Evolutionary conservation across 2,797 vertebrate species (phyloP).

Genomic region (Galaxias olidus): DNA sequence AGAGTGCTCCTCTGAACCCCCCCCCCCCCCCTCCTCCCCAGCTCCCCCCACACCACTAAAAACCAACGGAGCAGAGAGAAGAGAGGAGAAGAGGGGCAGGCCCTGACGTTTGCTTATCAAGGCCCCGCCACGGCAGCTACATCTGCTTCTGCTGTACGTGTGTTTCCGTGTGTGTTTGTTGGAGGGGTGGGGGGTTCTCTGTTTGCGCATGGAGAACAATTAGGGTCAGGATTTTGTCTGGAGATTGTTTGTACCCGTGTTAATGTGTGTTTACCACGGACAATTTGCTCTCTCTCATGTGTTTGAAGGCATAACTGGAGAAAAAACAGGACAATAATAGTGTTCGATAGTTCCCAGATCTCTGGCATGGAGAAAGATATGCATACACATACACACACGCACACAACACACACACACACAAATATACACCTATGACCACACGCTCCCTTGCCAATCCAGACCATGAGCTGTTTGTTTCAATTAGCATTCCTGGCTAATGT

Average conservation of each 20-base stretch:
- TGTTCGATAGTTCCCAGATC: slow-evolving; percentile 63
- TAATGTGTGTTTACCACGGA: slow-evolving; percentile 53
- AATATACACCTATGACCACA: slow-evolving; percentile 52
- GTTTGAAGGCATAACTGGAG: slow-evolving; percentile 55
- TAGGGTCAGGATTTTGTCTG: slow-evolving; percentile 1
- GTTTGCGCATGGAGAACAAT: slow-evolving; percentile 25
- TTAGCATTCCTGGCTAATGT: slow-evolving; percentile 74
- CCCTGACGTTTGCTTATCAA: too few relatives aligned
- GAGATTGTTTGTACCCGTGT: slow-evolving; percentile 42
- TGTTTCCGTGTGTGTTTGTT: slow-evolving; percentile 36
- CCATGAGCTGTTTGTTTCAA: slow-evolving; percentile 70
- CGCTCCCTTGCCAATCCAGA: slow-evolving; percentile 51
- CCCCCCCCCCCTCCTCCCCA: not conserved
- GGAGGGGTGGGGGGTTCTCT: slow-evolving; percentile 8
- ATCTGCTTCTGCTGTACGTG: not conserved
- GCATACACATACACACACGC: slow-evolving; percentile 22
- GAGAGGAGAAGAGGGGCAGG: not conserved
- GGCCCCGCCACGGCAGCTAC: not conserved
- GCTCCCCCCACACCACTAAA: not conserved
- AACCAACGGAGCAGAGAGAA: slow-evolving; percentile 6
- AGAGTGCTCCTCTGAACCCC: not conserved
- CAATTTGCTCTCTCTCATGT: slow-evolving; percentile 45
- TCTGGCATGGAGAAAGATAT: slow-evolving; percentile 41
- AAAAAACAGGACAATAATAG: slow-evolving; percentile 59
- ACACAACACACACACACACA: slow-evolving; percentile 13